Evolutionary conservation across 2,888 invertebrate species (phyloP).

Genomic region (Synanthedon vespiformis): DNA sequence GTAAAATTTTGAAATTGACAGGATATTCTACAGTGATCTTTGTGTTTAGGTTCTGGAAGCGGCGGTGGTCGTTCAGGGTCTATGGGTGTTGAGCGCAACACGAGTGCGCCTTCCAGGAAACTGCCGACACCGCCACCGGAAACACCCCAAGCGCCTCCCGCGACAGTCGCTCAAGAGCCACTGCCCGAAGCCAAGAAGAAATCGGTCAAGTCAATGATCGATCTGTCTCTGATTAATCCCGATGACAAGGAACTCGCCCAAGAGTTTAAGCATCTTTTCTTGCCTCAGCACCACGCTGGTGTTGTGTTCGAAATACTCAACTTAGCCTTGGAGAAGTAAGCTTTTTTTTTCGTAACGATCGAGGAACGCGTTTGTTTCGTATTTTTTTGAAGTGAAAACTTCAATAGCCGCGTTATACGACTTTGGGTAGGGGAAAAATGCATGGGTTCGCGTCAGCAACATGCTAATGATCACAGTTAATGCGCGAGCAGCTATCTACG

Average conservation of each 20-base stretch:
- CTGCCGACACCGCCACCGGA: constrained; percentile 15
- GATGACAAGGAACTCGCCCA: constrained; percentile 38
- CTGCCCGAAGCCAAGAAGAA: constrained; percentile 39
- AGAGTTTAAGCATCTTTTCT: constrained; percentile 38
- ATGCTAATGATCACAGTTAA: too few species aligned
- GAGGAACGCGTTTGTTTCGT: too few species aligned
- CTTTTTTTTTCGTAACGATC: constrained; percentile 1
- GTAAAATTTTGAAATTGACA: too few species aligned
- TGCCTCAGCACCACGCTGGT: constrained; percentile 41
- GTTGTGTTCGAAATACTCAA: constrained; percentile 47
- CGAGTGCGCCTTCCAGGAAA: constrained; percentile 9
- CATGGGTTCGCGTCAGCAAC: too few species aligned
- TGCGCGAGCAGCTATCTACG: too few species aligned
- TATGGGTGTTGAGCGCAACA: constrained; percentile 30
- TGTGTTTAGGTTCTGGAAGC: too few species aligned
- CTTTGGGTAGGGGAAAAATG: too few species aligned
- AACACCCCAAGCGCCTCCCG: constrained; percentile 14
- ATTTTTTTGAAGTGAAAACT: too few species aligned
- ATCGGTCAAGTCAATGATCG: constrained; percentile 38
- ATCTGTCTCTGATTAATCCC: constrained; percentile 34
- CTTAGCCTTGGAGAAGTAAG: constrained; percentile 50
- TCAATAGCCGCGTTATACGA: too few species aligned
- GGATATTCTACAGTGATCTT: too few species aligned
- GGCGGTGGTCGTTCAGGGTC: constrained; percentile 40
- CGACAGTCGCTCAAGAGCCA: constrained; percentile 33